Evolutionary conservation across 2,797 vertebrate species (phyloP).

Genomic region (Zalophus californianus): DNA sequence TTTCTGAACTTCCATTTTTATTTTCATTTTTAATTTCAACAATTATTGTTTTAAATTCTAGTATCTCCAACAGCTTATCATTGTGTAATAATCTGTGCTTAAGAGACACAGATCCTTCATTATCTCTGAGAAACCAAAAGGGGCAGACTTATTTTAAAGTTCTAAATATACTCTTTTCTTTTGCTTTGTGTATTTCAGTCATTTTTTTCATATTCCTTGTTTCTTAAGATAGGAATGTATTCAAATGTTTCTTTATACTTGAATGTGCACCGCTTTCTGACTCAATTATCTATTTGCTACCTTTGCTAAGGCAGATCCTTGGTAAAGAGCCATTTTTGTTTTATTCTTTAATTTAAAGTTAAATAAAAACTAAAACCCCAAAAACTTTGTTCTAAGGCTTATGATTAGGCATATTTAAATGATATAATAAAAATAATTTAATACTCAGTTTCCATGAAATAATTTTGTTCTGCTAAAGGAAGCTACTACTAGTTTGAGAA

Average conservation of each 20-base stretch:
- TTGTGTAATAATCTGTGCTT: neutral
- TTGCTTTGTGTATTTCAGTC: neutral
- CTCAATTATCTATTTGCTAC: neutral
- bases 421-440: neutral
- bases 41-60: neutral
- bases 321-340: neutral
- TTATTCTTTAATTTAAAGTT: conserved; percentile 7
- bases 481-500: neutral
- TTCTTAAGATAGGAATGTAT: neutral
- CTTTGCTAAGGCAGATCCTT: neutral
- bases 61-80: neutral
- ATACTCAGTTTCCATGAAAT: neutral
- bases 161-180: neutral
- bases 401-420: neutral
- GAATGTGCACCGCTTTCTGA: neutral
- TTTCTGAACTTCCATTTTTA: neutral
- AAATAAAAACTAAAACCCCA: neutral
- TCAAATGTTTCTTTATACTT: neutral
- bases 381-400: neutral
- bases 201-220: neutral
- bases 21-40: neutral
- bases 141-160: neutral
- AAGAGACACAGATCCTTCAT: neutral
- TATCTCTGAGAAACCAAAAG: neutral
- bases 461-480: neutral